Base-by-base conservation (phyloP, 2,113 vertebrate species). In the Ammodytes marinus region DNA sequence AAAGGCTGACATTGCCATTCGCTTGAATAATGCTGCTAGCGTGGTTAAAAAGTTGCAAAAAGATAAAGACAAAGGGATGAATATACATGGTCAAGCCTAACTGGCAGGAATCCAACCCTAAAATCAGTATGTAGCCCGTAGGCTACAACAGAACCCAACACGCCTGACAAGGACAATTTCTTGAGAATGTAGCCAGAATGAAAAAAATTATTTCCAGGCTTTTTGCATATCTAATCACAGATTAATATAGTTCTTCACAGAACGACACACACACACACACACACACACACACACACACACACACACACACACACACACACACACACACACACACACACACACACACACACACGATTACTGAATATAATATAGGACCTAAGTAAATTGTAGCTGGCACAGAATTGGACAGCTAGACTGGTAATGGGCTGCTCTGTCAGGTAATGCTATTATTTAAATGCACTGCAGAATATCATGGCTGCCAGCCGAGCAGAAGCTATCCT, bases 381-480 rank as follows among this genome's bases (percentile, higher is more conserved):
- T 52, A 39, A 64, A 64, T 46, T 72, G 43, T 9, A 60, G 68
- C 52, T 46, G 67, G 14, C 43, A 45, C n/a, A 39, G 61, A 60
- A 35, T 60, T 0, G 6, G 59, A 61, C 55, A 55, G 37, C 5
- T 35, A 6, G 11, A 10, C 15, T 63, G 19, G 11, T 60, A 69
- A 57, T 77, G 35, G 40, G 17, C 47, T 46, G 3, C 53, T 66
- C 45, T 61, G 37, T 74, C 71, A 80, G 13, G 50, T 64, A 19
- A 27, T 64, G 52, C 45, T 49, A 27, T 81, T 61, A 81, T 82
- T 81, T 53, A 89, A 82, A 79, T 54, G 5, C 52, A 45, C n/a
- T 45, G 43, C 55, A 40, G 8, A 63, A 74, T 42, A 53, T 69
- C 2, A 47, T 6, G 49, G 57, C 35, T 79, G 67, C 64, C 60